phyloP scores from a whole-genome alignment of 53 echinoderm and acorn worm genomes.

The Paelopatides confundens region DNA sequence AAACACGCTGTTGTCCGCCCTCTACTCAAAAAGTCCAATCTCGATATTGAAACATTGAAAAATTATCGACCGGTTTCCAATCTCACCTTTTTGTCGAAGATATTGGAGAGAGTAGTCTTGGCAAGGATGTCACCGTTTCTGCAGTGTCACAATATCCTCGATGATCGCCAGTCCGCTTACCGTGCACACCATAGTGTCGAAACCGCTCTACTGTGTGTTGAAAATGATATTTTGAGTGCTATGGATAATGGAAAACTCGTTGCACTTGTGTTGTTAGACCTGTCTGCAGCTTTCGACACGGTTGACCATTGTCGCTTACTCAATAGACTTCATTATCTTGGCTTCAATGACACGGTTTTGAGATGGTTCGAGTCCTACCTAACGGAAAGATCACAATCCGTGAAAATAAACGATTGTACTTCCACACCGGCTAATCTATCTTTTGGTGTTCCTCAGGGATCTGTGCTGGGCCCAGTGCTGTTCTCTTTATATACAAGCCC shows the following conservation, averaged over 20 bases:
- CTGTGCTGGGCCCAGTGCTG: not conserved
- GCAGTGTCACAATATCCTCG: not conserved
- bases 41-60: too few species aligned
- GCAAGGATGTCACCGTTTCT: not conserved
- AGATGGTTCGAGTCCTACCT: not conserved
- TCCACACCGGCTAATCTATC: not conserved
- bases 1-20: too few species aligned
- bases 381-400: not conserved
- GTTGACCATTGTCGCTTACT: not conserved
- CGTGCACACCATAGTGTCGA: not conserved
- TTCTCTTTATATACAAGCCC: conserved; percentile 13
- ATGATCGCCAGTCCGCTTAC: not conserved
- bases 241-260: not conserved
- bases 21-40: too few species aligned
- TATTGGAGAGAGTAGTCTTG: not conserved
- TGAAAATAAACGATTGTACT: not conserved
- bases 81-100: not conserved
- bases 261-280: not conserved
- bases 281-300: not conserved
- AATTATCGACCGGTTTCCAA: not conserved
- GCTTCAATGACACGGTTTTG: not conserved
- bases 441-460: not conserved
- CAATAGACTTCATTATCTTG: not conserved
- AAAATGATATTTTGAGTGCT: conserved; percentile 6
- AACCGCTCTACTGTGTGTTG: not conserved